A percentile compares a stretch with the other conserved stretches of the same genome.
phyloP scores from a whole-genome alignment of 2,797 vertebrate species.

The Acipenser transmontanus region DNA sequence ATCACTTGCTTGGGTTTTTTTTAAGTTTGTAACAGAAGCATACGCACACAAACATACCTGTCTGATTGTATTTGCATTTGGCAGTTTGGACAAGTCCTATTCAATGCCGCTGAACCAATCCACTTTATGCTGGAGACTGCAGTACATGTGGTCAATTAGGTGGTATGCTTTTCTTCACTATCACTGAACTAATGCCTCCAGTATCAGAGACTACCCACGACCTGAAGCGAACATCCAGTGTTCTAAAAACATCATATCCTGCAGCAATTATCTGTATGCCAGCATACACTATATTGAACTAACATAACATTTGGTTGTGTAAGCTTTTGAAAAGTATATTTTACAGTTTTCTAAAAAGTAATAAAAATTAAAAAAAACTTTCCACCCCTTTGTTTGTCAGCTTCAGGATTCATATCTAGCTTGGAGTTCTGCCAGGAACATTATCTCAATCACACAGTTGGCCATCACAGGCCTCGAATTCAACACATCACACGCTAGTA shows the following conservation, averaged over 20 bases:
- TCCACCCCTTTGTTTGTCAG: neutral
- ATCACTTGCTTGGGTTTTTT: too few relatives aligned
- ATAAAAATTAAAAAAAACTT: neutral
- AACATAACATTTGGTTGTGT: too few relatives aligned
- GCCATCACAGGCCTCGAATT: neutral
- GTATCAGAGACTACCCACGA: neutral
- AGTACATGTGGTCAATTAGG: neutral
- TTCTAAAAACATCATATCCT: neutral
- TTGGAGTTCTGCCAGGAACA: neutral
- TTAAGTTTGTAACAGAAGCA: neutral
- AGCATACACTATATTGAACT: neutral
- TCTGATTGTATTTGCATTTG: neutral
- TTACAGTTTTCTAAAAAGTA: neutral
- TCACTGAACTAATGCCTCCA: neutral
- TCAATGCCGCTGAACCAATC: neutral
- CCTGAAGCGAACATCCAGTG: neutral
- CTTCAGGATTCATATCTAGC: neutral
- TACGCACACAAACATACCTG: conserved; percentile 13
- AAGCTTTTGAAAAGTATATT: too few relatives aligned
- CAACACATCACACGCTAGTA: neutral
- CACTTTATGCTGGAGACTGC: neutral
- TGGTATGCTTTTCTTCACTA: neutral
- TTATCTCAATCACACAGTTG: neutral
- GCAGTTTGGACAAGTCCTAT: neutral
- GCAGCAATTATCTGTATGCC: neutral